A percentile compares a stretch with the other conserved stretches of the same genome.
Conservation (phyloP, 2,113 vertebrate species). For the Plectropomus leopardus region DNA sequence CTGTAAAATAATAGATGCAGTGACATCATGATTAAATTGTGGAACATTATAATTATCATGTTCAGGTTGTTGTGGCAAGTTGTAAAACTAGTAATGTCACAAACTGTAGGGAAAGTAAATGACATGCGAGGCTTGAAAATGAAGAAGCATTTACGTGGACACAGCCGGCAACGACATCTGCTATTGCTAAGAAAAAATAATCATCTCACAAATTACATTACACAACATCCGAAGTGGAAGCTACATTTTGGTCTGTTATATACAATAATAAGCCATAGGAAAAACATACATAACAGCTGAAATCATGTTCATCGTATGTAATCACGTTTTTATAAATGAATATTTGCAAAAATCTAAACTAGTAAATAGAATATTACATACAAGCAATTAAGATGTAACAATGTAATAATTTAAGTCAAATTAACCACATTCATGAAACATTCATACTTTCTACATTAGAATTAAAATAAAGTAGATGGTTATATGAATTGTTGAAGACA, state of each 20-base stretch:
- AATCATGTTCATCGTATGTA: not conserved
- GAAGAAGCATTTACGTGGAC: constrained; percentile 1
- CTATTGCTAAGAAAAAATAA: not conserved
- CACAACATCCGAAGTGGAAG: not conserved
- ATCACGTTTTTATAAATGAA: not conserved
- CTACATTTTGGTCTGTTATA: not conserved
- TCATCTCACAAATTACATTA: not conserved
- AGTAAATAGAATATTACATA: not conserved
- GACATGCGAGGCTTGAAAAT: not conserved
- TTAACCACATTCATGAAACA: not conserved
- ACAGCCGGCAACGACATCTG: too few species aligned
- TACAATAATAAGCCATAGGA: not conserved
- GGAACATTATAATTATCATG: not conserved
- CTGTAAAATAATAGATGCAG: constrained; percentile 10
- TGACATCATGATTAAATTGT: constrained; percentile 23
- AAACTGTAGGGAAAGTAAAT: constrained; percentile 9
- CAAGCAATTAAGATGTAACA: not conserved
- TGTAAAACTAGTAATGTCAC: constrained; percentile 12
- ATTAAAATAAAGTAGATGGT: not conserved
- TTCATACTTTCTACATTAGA: constrained; percentile 13
- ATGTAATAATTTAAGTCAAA: not conserved
- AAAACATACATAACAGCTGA: not conserved
- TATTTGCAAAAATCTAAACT: not conserved
- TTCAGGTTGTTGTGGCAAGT: not conserved
- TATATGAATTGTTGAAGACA: constrained; percentile 35